Conservation (phyloP, 2,888 invertebrate species). For the Dysmachus trigonus region DNA sequence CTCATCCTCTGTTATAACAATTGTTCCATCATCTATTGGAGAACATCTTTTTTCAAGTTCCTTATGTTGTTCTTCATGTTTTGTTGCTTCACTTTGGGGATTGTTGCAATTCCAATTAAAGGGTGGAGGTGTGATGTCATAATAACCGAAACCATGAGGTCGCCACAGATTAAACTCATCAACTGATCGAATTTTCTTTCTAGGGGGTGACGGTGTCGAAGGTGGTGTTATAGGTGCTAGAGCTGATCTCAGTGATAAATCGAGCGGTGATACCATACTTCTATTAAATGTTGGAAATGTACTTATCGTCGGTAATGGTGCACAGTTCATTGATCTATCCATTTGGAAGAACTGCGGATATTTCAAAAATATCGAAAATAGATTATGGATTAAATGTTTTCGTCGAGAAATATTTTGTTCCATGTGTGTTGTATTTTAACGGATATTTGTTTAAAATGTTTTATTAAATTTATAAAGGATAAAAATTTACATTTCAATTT, state of each 20-base stretch:
- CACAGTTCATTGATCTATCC: conserved; percentile 56
- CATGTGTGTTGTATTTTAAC: too few species aligned
- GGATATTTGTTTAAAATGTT: too few species aligned
- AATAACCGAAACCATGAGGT: conserved; percentile 56
- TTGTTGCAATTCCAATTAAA: conserved; percentile 42
- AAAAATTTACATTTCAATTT: too few species aligned
- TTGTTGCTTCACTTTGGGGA: neutral
- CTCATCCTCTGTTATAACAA: conserved; percentile 63
- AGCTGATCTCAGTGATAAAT: conserved; percentile 60
- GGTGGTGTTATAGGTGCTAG: conserved; percentile 64
- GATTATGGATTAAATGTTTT: too few species aligned
- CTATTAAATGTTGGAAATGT: conserved; percentile 62
- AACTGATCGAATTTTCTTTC: conserved; percentile 60
- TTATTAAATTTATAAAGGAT: too few species aligned
- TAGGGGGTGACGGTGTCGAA: conserved; percentile 63
- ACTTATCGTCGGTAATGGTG: conserved; percentile 61
- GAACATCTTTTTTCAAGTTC: neutral
- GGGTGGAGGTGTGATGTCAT: conserved; percentile 48
- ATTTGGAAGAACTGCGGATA: conserved; percentile 46
- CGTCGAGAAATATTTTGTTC: neutral
- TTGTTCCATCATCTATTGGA: conserved; percentile 56
- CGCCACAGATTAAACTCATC: conserved; percentile 58
- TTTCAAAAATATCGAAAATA: neutral
- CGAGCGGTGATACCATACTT: conserved; percentile 60
- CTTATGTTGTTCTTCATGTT: neutral